phyloP scores from a whole-genome alignment of 1,140 invertebrate species.

The Drosophila carrolli region DNA sequence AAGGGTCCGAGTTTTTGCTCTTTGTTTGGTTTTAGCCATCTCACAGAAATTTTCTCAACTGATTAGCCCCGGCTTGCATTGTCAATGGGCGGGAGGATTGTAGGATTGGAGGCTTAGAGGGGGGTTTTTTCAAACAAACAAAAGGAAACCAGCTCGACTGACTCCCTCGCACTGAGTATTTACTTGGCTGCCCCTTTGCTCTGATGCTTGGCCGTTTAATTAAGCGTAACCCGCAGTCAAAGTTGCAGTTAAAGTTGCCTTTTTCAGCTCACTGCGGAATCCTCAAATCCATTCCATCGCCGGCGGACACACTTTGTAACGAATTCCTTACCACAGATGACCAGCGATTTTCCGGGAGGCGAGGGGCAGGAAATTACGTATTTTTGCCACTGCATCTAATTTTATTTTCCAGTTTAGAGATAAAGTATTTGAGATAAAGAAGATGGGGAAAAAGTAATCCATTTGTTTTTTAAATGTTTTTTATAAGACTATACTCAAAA shows the following conservation, averaged over 20 bases:
- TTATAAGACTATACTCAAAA: too few relatives aligned
- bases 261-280: conserved; percentile 53
- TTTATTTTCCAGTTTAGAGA: background rate
- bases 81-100: conserved; percentile 47
- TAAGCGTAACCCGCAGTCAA: conserved; percentile 67
- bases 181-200: conserved; percentile 51
- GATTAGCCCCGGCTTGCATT: conserved; percentile 72
- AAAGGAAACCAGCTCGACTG: conserved; percentile 22
- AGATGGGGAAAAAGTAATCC: too few relatives aligned
- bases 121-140: conserved; percentile 29
- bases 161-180: conserved; percentile 32
- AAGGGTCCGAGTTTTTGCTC: conserved; percentile 55
- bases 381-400: background rate
- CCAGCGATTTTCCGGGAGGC: conserved; percentile 9
- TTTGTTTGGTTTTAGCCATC: conserved; percentile 60
- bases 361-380: background rate
- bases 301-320: conserved; percentile 65
- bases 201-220: conserved; percentile 73
- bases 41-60: conserved; percentile 71
- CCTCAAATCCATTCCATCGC: conserved; percentile 67
- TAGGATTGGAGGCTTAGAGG: background rate
- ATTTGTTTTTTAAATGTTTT: too few relatives aligned
- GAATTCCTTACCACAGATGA: conserved; percentile 34
- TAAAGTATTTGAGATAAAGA: too few relatives aligned
- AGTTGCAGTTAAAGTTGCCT: conserved; percentile 69